Base-by-base conservation (phyloP, 2,113 vertebrate genomes). In the Bostrychus sinensis region DNA sequence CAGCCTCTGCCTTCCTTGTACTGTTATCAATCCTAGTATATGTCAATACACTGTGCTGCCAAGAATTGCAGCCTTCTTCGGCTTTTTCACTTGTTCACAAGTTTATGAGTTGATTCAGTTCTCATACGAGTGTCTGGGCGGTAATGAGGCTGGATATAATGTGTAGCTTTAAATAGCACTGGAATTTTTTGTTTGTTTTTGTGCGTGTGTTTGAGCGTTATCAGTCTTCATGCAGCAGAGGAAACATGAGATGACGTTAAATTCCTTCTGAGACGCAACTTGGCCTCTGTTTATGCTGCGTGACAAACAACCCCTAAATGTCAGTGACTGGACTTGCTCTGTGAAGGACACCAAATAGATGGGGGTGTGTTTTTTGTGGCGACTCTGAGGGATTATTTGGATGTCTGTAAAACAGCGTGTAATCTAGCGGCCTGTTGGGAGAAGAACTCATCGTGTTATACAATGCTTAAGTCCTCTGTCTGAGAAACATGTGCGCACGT, bases 391-490 rank as follows among this genome's bases (percentile, higher is more conserved):
- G 91, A 91, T 93, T 93, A 93, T 85, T 84, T 42, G 78, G 76
- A 83, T 80, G 82, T 61, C 88, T 80, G 72, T 85, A 83, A 85
- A 91, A 85, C 85, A 81, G 90, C 84, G 81, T 91, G 90, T 93
- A 92, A 93, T 92, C 91, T 91, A 85, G 61, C 72, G 58, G 85
- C 82, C 91, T 60, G 56, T 58, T 61, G 92, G 89, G 91, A 92
- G 70, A n/a, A 53, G 69, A 80, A 86, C 72, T 88, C 84, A 79
- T 81, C 72, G 77, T 76, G 22, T 56, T 12, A 75, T 70, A 87
- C 81, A 89, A 83, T 80, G 75, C 66, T 82, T 86, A 80, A 91
- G 71, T 77, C 74, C 69, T 37, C 70, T 86, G 72, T 81, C 69
- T 82, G 46, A 43, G 73, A 83, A 83, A 72, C 59, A 75, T 64